phyloP scores from a whole-genome alignment of 2,888 invertebrate species.

The Chalcis sispes region DNA sequence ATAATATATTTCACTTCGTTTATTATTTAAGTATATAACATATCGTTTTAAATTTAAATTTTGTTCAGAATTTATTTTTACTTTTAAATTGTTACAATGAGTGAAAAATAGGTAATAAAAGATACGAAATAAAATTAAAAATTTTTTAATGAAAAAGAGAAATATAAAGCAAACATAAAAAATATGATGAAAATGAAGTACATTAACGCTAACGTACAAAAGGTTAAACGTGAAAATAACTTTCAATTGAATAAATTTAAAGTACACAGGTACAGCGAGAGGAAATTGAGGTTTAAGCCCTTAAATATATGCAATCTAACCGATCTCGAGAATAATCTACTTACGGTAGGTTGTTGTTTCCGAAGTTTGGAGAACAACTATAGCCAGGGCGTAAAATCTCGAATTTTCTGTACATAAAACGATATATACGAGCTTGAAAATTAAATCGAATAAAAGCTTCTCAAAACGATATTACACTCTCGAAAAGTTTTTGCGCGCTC shows the following conservation, averaged over 20 bases:
- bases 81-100: no score
- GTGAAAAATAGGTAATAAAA: no score
- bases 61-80: no score
- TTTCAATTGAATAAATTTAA: slow-evolving; percentile 20
- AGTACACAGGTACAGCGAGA: not conserved
- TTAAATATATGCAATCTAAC: slow-evolving; percentile 34
- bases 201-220: no score
- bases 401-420: not conserved
- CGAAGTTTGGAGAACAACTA: slow-evolving; percentile 7
- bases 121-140: no score
- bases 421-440: slow-evolving; percentile 27
- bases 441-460: slow-evolving; percentile 45
- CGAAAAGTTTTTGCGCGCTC: slow-evolving; percentile 3
- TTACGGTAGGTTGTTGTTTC: slow-evolving; percentile 25
- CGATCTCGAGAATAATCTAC: slow-evolving; percentile 37
- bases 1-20: no score
- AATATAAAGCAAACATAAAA: no score
- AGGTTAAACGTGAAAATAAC: slow-evolving; percentile 18
- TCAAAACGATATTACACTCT: slow-evolving; percentile 15
- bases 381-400: slow-evolving; percentile 3
- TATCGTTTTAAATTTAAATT: no score
- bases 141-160: no score
- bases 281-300: slow-evolving; percentile 30
- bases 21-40: no score
- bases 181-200: no score